phyloP scores from a whole-genome alignment of 2,888 invertebrate genomes.

The Chorisops tibialis region DNA sequence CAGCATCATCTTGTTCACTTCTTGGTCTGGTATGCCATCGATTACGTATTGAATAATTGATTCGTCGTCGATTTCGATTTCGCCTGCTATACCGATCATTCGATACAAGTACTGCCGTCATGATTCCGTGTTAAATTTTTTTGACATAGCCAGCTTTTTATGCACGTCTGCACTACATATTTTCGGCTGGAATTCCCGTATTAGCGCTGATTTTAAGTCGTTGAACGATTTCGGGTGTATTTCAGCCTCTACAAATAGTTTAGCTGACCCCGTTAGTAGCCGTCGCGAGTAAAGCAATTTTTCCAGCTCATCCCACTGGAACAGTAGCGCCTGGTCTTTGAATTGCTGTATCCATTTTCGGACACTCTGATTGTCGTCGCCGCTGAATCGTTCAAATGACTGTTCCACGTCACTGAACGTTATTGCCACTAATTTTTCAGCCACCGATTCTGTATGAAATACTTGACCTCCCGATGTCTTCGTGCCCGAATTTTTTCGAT shows the following conservation, averaged over 20 bases:
- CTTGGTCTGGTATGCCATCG: neutral
- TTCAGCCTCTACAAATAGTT: slow-evolving; percentile 19
- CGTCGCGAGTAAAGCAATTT: slow-evolving; percentile 10
- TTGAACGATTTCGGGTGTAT: neutral
- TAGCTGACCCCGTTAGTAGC: slow-evolving; percentile 18
- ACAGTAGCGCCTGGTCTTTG: neutral
- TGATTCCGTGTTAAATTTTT: too few species aligned
- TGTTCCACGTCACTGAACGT: slow-evolving; percentile 1
- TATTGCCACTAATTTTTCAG: too few species aligned
- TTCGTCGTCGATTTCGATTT: neutral
- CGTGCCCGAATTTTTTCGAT: too few species aligned
- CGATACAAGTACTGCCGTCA: neutral
- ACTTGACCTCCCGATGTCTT: too few species aligned
- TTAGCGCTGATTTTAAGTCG: too few species aligned
- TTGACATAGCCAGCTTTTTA: too few species aligned
- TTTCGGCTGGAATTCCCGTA: too few species aligned
- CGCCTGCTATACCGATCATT: neutral
- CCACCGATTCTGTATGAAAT: too few species aligned
- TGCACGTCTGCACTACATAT: too few species aligned
- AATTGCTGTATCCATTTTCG: neutral
- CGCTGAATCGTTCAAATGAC: slow-evolving; percentile 1
- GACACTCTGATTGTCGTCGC: slow-evolving; percentile 2
- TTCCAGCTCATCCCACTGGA: neutral
- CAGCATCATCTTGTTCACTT: neutral
- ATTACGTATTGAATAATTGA: neutral